Conservation (phyloP, 37 sponge, comb jelly and placozoan species). For the Ephydatia muelleri region DNA sequence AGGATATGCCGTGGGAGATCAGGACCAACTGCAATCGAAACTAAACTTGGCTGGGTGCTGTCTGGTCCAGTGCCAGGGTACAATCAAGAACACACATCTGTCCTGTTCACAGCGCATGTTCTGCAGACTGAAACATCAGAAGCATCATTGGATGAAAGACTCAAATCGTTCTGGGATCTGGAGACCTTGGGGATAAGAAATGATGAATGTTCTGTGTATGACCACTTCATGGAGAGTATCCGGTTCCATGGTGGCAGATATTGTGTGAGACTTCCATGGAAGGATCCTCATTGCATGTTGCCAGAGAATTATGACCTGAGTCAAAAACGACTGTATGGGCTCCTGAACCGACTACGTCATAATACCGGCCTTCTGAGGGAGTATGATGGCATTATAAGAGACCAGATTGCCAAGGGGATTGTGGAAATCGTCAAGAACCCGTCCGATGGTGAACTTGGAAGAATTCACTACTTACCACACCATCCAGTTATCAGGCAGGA, state of each 20-base stretch:
- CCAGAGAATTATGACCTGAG: constrained; percentile 12
- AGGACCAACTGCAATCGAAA: constrained; percentile 33
- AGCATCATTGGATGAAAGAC: not conserved
- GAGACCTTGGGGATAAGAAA: not conserved
- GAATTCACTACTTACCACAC: constrained; percentile 38
- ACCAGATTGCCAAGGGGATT: constrained; percentile 2
- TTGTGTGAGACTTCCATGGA: constrained; percentile 33
- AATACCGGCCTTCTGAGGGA: not conserved
- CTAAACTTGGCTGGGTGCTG: constrained; percentile 37
- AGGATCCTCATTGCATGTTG: constrained; percentile 2
- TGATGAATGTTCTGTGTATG: constrained; percentile 1
- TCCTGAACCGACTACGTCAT: not conserved
- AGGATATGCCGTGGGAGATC: not conserved
- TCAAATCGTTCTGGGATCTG: constrained; percentile 17
- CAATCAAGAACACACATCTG: not conserved
- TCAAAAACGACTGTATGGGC: not conserved
- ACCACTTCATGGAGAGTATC: constrained; percentile 9
- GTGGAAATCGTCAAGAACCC: not conserved
- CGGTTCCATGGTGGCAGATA: constrained; percentile 10
- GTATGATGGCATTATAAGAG: not conserved
- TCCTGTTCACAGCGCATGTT: constrained; percentile 1
- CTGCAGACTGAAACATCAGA: not conserved
- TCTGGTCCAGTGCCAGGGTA: constrained; percentile 15
- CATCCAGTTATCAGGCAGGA: constrained; percentile 11
- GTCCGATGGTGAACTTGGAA: not conserved